phyloP scores from a whole-genome alignment of 2,113 vertebrate genomes.

The Ranitomeya variabilis region DNA sequence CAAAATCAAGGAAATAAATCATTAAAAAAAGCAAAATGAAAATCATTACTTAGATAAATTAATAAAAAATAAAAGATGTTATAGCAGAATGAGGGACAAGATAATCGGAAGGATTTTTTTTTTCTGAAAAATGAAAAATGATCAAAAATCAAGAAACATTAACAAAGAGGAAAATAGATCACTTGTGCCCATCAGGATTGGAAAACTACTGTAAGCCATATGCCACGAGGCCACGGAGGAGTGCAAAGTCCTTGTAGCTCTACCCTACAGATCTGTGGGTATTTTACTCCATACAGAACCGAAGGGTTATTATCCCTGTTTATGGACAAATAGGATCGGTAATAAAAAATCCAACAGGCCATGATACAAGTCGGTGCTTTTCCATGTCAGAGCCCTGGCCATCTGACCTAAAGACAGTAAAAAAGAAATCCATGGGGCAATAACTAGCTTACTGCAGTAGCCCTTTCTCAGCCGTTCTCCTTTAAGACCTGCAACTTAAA shows the following conservation, averaged over 20 bases:
- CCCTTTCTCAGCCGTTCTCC: neutral
- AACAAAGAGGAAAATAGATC: neutral
- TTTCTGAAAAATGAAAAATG: neutral
- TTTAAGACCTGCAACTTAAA: too few relatives aligned
- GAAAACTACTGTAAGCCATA: too few relatives aligned
- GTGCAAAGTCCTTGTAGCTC: too few relatives aligned
- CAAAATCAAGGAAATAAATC: neutral
- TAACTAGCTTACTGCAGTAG: neutral
- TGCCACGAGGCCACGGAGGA: too few relatives aligned
- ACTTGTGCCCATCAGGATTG: neutral
- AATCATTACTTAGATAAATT: neutral
- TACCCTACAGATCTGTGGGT: neutral
- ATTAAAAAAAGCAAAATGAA: neutral
- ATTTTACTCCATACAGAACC: neutral
- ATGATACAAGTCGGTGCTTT: too few relatives aligned
- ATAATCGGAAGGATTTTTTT: neutral
- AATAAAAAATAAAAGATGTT: neutral
- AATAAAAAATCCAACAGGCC: too few relatives aligned
- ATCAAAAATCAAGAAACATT: neutral
- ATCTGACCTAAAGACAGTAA: too few relatives aligned
- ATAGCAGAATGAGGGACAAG: neutral
- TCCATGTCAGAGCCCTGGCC: too few relatives aligned
- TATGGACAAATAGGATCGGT: too few relatives aligned
- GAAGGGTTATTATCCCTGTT: too few relatives aligned
- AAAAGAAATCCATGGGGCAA: neutral